Base-by-base conservation (phyloP, 2,888 invertebrate genomes). In the Heliconius sara region DNA sequence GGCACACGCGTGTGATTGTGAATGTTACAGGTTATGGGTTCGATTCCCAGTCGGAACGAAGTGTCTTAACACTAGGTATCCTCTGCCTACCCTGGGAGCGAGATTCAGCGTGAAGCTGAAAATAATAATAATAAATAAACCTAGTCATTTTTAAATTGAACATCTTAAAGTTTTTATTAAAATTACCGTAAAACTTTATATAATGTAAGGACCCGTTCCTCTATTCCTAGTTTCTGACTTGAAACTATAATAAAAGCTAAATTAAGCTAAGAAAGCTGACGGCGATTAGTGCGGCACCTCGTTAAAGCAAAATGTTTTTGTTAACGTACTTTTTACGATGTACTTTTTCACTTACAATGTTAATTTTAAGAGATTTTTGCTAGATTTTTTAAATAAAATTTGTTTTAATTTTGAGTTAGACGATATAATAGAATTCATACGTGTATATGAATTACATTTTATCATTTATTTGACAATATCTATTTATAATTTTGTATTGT, bases 321-420 rank as follows among this genome's bases (percentile, higher is more conserved):
- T 67, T 73, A 65, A 73, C 72, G 34, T 34, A 52, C 52, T 34
- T 6, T 34, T 6, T 34, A 22, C 67, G 27, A 65, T 43, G 71
- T 52, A 78, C 73, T 77, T 78, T 73, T 78, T 78, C 67, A 73
- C 78, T 78, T 78, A 73, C 57, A 66, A 57, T 66, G 65, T 78
- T 78, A 57, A 78, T 75, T 75, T 75, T 57, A 34, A 60, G 34
- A 73, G n/a, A 13, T 60, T 57, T 57, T 13, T 10, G 34, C 30
- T 25, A 16, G 34, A 73, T 1, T 60, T 75, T 75, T 19, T 57
- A 10, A 57, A 27, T 27, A 27, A 65, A 13, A 13, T 27, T 65
- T 25, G 25, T 10, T 63, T 63, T 4, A n/a, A 52, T 19, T n/a
- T 57, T 57, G 3, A 7, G 34, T 9, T 34, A 34, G 7, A 34